phyloP scores from a whole-genome alignment of 1,140 invertebrate genomes.

The Lasioglossum albipes region DNA sequence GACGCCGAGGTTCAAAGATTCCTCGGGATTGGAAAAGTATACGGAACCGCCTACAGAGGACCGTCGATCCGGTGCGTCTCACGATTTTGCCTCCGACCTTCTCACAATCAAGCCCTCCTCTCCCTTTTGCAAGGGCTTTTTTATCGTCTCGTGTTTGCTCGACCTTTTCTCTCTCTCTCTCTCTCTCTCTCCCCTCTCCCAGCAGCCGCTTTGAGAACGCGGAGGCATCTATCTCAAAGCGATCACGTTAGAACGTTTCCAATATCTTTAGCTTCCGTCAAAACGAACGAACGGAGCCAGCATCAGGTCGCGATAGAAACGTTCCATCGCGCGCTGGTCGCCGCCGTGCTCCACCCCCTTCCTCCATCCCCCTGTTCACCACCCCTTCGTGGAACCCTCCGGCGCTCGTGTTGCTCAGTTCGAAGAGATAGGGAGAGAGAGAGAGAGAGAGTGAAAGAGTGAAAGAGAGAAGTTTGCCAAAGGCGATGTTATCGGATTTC shows the following conservation, averaged over 20 bases:
- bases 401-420: conserved; percentile 32
- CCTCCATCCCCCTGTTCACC: not conserved
- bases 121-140: conserved; percentile 6
- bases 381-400: not conserved
- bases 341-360: not conserved
- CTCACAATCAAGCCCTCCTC: conserved; percentile 7
- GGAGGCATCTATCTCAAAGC: conserved; percentile 43
- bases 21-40: conserved; percentile 27
- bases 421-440: too few relatives aligned
- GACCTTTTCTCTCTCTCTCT: not conserved
- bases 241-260: conserved; percentile 50
- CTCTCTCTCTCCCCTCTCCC: too few relatives aligned
- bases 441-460: too few relatives aligned
- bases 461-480: conserved; percentile 40
- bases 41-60: conserved; percentile 3
- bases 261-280: conserved; percentile 51
- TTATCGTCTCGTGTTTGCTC: conserved; percentile 15
- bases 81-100: conserved; percentile 7
- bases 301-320: conserved; percentile 31
- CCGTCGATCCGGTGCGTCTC: conserved; percentile 26
- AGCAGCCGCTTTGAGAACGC: conserved; percentile 4
- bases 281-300: conserved; percentile 32
- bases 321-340: conserved; percentile 4
- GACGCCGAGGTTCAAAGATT: conserved; percentile 29
- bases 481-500: conserved; percentile 55